Base-by-base conservation (phyloP, 2,113 vertebrate species). In the Phylloscopus trochiloides region DNA sequence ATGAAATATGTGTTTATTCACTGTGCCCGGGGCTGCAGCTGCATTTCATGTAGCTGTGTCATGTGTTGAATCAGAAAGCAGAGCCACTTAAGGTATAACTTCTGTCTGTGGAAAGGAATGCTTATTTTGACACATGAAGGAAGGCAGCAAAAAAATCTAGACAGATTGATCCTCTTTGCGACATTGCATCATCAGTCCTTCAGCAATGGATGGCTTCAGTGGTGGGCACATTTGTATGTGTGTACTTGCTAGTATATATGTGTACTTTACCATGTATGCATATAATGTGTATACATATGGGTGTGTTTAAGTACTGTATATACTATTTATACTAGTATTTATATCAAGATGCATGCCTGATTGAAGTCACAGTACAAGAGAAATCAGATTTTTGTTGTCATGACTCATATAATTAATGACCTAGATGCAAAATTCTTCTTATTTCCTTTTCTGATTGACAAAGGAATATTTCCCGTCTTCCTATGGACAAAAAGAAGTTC, bases 141-240 rank as follows among this genome's bases (percentile, higher is more conserved):
- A 88, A 65, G 11, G 10, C 31, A 68, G 9, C 9, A 76, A 63
- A 88, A 22, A 61, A 61, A 3, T 11, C 3, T 36, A 20, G 72
- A 29, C 24, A 63, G 16, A 26, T 62, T 34, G 58, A 22, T 65
- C 12, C 1, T 50, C 31, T 54, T 50, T 59, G 14, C 74, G 40
- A 17, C 5, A 12, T 43, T 77, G 17, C 10, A 16, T 86, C 10
- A 9, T 55, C 8, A 34, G 22, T 59, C 26, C 55, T 57, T 48
- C 59, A 86, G 48, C 24, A 58, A 2, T 31, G 31, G 34, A 29
- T 85, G 11, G 7, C 18, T 75, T 94, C 40, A 59, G 11, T 63
- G n/a, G 25, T 3, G 1, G 11, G 3, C 14, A 19, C 19, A 28
- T 28, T 22, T 50, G 5, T 63, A 2, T 77, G 2, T 52, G 8